phyloP scores from a whole-genome alignment of 2,113 vertebrate genomes.

The Leucopsar rothschildi region DNA sequence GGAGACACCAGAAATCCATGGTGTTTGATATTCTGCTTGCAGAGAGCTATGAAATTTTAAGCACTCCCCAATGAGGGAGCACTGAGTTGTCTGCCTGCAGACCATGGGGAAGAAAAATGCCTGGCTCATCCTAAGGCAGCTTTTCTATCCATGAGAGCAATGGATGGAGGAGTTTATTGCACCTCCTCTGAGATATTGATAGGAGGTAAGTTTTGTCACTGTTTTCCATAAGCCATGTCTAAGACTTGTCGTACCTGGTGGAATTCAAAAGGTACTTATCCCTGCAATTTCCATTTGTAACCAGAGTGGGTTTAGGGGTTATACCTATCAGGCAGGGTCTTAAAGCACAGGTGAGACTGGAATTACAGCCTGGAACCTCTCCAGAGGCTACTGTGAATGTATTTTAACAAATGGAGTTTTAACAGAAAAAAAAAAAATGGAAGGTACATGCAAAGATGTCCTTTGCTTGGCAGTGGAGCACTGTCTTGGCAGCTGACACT shows the following conservation, averaged over 20 bases:
- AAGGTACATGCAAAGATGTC: not conserved
- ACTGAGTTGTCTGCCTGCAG: not conserved
- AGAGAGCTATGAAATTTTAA: not conserved
- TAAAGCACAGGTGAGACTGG: not conserved
- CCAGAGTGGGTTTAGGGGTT: not conserved
- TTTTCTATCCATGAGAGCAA: not conserved
- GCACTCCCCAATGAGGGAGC: rapidly evolving
- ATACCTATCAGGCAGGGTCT: not conserved
- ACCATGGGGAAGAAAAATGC: rapidly evolving
- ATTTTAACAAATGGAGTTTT: not conserved
- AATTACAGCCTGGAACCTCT: not conserved
- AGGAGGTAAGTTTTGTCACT: not conserved
- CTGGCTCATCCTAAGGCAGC: not conserved
- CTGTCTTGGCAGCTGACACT: not conserved
- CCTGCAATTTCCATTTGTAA: not conserved
- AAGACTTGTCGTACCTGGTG: not conserved
- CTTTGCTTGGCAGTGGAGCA: not conserved
- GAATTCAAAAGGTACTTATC: not conserved
- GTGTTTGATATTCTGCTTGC: not conserved
- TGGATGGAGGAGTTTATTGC: not conserved
- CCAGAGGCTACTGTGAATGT: not conserved
- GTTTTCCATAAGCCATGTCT: not conserved
- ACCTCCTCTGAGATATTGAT: not conserved
- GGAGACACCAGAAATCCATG: not conserved
- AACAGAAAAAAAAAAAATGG: not conserved